A percentile compares a stretch with the other conserved stretches of the same genome.
These are phyloP conservation scores for Lissonota sp. DNA, from an alignment of 2,888 invertebrate genomes.

Conservation along the genomic window DNA sequence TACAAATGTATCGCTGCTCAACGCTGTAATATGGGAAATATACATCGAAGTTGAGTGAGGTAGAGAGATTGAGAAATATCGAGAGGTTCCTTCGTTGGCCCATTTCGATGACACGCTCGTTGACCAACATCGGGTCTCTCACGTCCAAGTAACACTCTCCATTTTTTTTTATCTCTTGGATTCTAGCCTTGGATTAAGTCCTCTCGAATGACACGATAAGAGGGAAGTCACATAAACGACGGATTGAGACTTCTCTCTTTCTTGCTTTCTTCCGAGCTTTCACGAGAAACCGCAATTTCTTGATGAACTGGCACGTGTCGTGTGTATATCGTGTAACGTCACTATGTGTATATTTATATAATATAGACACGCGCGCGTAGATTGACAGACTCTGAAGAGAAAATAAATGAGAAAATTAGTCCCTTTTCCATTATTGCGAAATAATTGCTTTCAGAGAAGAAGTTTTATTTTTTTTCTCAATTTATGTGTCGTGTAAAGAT, in stretches of 20 bases:
- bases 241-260: background rate
- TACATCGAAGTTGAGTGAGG: background rate
- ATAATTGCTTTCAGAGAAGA: no score
- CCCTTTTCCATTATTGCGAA: no score
- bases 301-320: conserved; percentile 56
- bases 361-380: background rate
- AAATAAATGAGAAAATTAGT: no score
- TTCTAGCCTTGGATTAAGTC: background rate
- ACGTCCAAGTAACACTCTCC: background rate
- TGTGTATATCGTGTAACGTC: background rate
- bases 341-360: no score
- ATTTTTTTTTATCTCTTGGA: background rate
- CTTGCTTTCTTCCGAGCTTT: conserved; percentile 34
- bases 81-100: background rate
- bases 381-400: background rate
- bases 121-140: conserved; percentile 3
- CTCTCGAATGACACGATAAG: conserved; percentile 42
- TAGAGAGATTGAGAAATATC: background rate
- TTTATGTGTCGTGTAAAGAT: no score
- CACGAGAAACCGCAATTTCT: conserved; percentile 61
- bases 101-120: background rate
- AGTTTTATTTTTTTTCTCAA: no score
- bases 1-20: background rate
- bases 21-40: conserved; percentile 16
- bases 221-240: conserved; percentile 35